A percentile compares a stretch with the other conserved stretches of the same genome.
Evolutionary conservation across 2,113 vertebrate species (phyloP).

Genomic region (Peromyscus californicus): DNA sequence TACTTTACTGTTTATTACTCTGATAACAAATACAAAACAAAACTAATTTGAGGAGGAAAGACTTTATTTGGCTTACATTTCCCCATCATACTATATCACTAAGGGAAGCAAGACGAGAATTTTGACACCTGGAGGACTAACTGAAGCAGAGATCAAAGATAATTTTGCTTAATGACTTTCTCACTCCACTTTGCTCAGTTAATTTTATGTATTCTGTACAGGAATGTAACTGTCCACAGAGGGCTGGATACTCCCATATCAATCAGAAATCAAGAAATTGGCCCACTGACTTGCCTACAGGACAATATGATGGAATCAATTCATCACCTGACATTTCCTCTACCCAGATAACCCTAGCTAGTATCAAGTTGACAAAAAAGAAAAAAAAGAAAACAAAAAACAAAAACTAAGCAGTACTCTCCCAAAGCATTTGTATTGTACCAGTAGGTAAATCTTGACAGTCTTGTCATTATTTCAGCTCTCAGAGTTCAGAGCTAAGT

Average conservation of each 20-base stretch:
- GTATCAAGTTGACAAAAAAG: background rate
- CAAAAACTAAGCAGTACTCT: background rate
- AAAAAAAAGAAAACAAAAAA: too few species aligned
- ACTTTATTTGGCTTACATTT: background rate
- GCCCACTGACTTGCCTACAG: rapidly evolving
- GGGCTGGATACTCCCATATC: too few species aligned
- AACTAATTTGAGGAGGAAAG: background rate
- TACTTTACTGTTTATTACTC: background rate
- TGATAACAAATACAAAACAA: background rate
- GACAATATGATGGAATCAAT: background rate
- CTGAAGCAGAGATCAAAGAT: background rate
- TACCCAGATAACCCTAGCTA: background rate
- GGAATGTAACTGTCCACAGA: background rate
- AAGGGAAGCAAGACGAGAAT: background rate
- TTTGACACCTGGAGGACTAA: background rate
- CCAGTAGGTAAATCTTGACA: background rate
- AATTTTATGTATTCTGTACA: background rate
- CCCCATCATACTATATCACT: background rate
- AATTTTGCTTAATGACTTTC: background rate
- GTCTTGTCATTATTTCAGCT: background rate
- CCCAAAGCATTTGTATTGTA: background rate
- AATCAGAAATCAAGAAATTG: background rate
- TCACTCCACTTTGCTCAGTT: background rate
- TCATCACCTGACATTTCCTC: background rate
- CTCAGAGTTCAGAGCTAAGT: too few species aligned